These are phyloP conservation scores for Sebastes miniatus DNA, from an alignment of 2,797 vertebrate species.

Conservation along the genomic window DNA sequence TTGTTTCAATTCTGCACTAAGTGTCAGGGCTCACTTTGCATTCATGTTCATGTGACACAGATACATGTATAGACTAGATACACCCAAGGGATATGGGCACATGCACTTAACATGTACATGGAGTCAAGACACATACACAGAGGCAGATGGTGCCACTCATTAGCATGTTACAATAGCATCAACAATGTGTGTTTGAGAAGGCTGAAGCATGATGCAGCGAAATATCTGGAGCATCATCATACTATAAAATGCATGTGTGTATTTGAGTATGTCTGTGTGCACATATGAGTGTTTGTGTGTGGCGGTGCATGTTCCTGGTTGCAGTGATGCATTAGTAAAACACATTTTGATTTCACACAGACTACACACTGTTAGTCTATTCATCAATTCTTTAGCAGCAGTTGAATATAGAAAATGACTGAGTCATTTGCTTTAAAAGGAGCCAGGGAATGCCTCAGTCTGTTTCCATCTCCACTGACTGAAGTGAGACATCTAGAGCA, in stretches of 20 bases:
- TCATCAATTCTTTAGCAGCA: constrained; percentile 52
- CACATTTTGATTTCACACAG: constrained; percentile 41
- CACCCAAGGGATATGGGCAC: neutral
- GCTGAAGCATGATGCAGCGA: constrained; percentile 65
- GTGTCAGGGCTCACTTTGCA: constrained; percentile 20
- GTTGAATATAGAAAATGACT: constrained; percentile 35
- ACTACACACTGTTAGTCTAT: constrained; percentile 21
- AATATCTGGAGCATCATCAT: constrained; percentile 35
- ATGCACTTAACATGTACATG: neutral
- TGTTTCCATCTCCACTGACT: constrained; percentile 1
- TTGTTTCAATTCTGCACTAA: constrained; percentile 25
- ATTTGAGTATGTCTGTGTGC: neutral
- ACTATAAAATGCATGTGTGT: constrained; percentile 34
- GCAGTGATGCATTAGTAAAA: constrained; percentile 48
- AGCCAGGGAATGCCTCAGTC: constrained; percentile 6
- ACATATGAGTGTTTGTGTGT: neutral
- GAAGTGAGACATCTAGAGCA: constrained; percentile 10
- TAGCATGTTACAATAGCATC: constrained; percentile 3
- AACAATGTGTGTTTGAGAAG: neutral
- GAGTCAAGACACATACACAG: neutral
- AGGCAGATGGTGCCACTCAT: neutral
- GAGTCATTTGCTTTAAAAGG: constrained; percentile 20
- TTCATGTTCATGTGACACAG: neutral
- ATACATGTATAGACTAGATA: neutral
- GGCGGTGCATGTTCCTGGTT: neutral